phyloP scores from a whole-genome alignment of 2,113 vertebrate species.

The Pelusios castaneus region DNA sequence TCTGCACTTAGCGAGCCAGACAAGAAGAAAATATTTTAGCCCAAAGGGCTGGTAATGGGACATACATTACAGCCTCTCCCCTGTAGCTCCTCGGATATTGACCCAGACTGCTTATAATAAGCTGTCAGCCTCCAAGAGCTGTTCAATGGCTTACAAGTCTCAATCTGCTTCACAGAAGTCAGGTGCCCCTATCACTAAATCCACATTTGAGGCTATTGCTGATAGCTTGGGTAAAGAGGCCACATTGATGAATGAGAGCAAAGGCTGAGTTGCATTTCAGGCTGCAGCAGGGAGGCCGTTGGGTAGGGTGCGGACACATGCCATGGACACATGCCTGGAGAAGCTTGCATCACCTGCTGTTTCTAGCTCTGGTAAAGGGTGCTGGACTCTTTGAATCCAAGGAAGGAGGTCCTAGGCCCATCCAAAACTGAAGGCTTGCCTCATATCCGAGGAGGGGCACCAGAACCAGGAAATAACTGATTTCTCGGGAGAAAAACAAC shows the following conservation, averaged over 20 bases:
- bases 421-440: not conserved
- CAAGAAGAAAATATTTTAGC: not conserved
- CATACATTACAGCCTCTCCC: not conserved
- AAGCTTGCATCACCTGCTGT: not conserved
- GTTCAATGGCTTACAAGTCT: not conserved
- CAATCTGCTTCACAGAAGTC: not conserved
- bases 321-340: not conserved
- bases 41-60: not conserved
- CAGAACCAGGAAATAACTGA: not conserved
- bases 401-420: not conserved
- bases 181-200: not conserved
- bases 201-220: not conserved
- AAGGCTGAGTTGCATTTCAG: not conserved
- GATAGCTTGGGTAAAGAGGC: not conserved
- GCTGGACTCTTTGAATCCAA: not conserved
- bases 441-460: not conserved
- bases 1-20: not conserved
- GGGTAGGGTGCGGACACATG: not conserved
- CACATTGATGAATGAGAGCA: not conserved
- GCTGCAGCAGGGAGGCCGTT: not conserved
- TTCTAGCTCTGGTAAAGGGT: not conserved
- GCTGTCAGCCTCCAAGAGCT: not conserved
- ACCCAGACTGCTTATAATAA: not conserved
- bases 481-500: not conserved
- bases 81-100: not conserved